Evolutionary conservation across 2,888 invertebrate genomes (phyloP).

Genomic region (Cryptosula pallasiana): DNA sequence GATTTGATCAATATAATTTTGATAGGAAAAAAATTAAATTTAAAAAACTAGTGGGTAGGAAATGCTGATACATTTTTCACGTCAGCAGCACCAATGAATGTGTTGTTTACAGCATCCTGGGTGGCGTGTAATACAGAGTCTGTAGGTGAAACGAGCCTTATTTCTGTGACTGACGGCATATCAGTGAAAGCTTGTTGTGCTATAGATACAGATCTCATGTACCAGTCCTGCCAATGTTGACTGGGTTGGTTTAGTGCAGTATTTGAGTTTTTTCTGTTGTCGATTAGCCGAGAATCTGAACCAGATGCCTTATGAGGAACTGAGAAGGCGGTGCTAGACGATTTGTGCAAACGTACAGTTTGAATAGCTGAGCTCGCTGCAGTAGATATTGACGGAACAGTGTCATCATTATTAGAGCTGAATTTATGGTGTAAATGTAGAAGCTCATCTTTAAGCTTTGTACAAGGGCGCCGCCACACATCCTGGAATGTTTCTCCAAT

Average conservation of each 20-base stretch:
- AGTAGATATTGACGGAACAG: not conserved
- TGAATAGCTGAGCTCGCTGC: not conserved
- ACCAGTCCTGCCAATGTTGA: not conserved
- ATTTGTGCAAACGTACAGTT: not conserved
- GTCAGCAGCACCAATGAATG: not conserved
- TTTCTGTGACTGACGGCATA: not conserved
- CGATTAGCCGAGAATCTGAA: not conserved
- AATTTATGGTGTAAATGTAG: not conserved
- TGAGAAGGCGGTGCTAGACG: not conserved
- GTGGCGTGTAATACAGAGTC: not conserved
- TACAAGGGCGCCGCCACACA: not conserved
- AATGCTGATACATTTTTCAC: not conserved
- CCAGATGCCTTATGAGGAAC: not conserved
- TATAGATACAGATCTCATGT: not conserved
- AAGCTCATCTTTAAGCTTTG: not conserved
- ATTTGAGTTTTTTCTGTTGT: not conserved
- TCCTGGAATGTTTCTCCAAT: not conserved
- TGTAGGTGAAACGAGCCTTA: not conserved
- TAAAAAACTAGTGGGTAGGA: not conserved
- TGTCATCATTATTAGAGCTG: not conserved
- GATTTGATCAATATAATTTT: too few relatives aligned
- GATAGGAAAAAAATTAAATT: not conserved
- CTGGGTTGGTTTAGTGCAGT: not conserved
- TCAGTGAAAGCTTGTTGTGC: not conserved
- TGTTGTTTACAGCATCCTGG: not conserved